These are phyloP conservation scores for Auanema sp. DNA, from an alignment of 2,888 invertebrate genomes.

Conservation along the genomic window DNA sequence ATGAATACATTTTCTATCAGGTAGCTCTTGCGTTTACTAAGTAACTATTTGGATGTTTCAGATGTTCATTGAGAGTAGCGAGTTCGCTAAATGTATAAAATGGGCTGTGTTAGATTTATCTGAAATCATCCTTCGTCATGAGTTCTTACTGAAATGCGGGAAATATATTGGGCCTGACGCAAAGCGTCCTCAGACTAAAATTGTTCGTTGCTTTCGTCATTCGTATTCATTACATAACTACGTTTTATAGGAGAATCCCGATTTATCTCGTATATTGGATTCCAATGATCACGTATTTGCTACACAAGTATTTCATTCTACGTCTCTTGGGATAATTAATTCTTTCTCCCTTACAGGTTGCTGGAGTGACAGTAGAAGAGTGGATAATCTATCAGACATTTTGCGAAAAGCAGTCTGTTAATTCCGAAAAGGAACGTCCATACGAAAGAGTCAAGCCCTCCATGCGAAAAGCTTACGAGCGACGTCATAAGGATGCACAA, in stretches of 20 bases:
- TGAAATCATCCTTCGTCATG: conserved; percentile 38
- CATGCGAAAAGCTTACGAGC: conserved; percentile 49
- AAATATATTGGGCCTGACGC: conserved; percentile 56
- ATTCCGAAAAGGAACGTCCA: conserved; percentile 50
- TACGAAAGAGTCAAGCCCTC: conserved; percentile 54
- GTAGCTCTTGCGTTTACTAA: conserved; percentile 21
- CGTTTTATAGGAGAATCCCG: conserved; percentile 40
- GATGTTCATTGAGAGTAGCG: conserved; percentile 56
- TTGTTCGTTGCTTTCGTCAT: conserved; percentile 13
- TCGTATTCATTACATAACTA: background rate
- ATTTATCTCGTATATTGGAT: conserved; percentile 36
- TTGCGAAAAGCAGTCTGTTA: conserved; percentile 31
- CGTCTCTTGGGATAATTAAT: conserved; percentile 9
- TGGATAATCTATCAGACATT: conserved; percentile 43
- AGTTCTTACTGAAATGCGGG: conserved; percentile 52
- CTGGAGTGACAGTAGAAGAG: conserved; percentile 43
- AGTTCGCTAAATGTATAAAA: conserved; percentile 41
- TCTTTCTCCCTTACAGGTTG: conserved; percentile 29
- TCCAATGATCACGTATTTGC: conserved; percentile 45
- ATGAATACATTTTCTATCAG: conserved; percentile 59
- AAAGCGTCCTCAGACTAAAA: conserved; percentile 41
- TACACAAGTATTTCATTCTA: conserved; percentile 21
- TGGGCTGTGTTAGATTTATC: conserved; percentile 32
- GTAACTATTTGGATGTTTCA: conserved; percentile 22
- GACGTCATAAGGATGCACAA: conserved; percentile 24